phyloP scores from a whole-genome alignment of 2,113 vertebrate genomes.

The Brachypteracias leptosomus region DNA sequence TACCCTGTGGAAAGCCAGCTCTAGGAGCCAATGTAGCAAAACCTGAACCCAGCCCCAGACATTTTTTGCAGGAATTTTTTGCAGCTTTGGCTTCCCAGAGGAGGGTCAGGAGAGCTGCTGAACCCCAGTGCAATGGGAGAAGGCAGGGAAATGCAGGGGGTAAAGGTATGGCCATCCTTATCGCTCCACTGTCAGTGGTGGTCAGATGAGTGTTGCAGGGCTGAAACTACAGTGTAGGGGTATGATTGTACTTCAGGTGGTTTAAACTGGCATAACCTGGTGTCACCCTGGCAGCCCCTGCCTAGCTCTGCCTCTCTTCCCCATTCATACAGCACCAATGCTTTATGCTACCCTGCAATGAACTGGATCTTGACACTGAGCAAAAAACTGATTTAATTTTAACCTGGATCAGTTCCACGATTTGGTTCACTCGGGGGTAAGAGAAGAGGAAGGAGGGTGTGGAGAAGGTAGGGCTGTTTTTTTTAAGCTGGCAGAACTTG shows the following conservation, averaged over 20 bases:
- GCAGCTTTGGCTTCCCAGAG: background rate
- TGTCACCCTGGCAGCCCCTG: background rate
- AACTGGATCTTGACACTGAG: background rate
- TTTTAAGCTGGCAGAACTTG: background rate
- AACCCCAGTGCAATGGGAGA: background rate
- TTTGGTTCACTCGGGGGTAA: background rate
- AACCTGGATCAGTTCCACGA: background rate
- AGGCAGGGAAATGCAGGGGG: background rate
- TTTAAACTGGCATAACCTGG: background rate
- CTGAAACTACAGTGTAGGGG: background rate
- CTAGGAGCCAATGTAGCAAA: background rate
- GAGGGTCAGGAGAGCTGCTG: background rate
- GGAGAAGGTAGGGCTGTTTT: background rate
- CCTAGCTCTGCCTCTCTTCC: background rate
- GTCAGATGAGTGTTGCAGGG: background rate
- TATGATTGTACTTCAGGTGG: background rate
- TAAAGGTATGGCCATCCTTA: background rate
- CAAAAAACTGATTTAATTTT: conserved; percentile 21
- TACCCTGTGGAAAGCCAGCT: background rate
- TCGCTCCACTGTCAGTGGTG: background rate
- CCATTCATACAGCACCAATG: accelerated
- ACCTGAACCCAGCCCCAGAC: background rate
- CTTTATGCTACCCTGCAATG: background rate
- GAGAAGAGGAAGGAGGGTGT: background rate
- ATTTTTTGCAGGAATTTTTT: background rate